A percentile compares a stretch with the other conserved stretches of the same genome.
phyloP scores from a whole-genome alignment of 2,113 vertebrate species.

The Alouatta palliata region DNA sequence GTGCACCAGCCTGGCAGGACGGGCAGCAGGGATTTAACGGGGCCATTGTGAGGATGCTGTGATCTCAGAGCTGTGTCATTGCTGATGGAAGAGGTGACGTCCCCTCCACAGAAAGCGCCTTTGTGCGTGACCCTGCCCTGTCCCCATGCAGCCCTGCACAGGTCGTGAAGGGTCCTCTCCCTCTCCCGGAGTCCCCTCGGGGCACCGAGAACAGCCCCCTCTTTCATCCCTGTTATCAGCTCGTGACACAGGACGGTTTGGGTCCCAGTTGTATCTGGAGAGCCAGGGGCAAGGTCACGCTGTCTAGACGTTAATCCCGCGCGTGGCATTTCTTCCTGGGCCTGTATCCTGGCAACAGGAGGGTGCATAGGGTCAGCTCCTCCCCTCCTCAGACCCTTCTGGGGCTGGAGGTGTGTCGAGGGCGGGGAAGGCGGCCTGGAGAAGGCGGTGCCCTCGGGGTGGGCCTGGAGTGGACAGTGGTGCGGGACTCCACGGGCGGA shows the following conservation, averaged over 20 bases:
- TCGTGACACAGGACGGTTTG: background rate
- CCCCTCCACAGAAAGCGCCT: slow-evolving; percentile 79
- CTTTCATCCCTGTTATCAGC: background rate
- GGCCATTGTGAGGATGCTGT: background rate
- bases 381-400: background rate
- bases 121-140: slow-evolving; percentile 68
- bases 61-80: slow-evolving; percentile 45
- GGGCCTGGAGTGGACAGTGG: rapidly evolving
- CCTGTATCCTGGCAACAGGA: slow-evolving; percentile 76
- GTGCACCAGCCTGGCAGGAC: background rate
- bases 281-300: slow-evolving; percentile 74
- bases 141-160: slow-evolving; percentile 25
- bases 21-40: background rate
- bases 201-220: background rate
- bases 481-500: rapidly evolving
- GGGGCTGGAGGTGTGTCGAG: background rate
- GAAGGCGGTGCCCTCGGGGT: background rate
- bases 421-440: background rate
- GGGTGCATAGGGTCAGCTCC: background rate
- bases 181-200: background rate
- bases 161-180: slow-evolving; percentile 56
- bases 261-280: slow-evolving; percentile 36
- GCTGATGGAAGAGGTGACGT: slow-evolving; percentile 76
- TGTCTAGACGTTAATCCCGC: slow-evolving; percentile 76
- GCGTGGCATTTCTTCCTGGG: slow-evolving; percentile 37